A percentile compares a stretch with the other conserved stretches of the same genome.
These are phyloP conservation scores for Agrilus mali DNA, from an alignment of 2,888 invertebrate genomes.

Conservation along the genomic window DNA sequence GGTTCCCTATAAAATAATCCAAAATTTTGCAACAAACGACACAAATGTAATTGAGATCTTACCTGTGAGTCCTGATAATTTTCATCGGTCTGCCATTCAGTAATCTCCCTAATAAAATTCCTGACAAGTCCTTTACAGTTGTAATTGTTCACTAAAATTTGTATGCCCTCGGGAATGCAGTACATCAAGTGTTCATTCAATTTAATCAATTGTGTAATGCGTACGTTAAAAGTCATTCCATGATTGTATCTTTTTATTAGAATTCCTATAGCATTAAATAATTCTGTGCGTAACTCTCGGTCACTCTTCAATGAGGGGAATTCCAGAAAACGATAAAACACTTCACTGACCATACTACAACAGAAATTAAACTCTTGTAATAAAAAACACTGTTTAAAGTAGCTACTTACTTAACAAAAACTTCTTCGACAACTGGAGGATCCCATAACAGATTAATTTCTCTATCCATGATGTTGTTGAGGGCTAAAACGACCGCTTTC, in stretches of 20 bases:
- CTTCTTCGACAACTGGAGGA: constrained; percentile 65
- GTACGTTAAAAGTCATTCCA: constrained; percentile 62
- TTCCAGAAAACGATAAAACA: constrained; percentile 61
- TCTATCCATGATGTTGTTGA: constrained; percentile 49
- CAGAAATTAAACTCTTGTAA: constrained; percentile 10
- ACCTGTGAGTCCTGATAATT: constrained; percentile 34
- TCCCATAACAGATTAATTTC: constrained; percentile 50
- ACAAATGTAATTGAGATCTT: constrained; percentile 3
- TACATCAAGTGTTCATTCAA: constrained; percentile 58
- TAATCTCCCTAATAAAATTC: constrained; percentile 62
- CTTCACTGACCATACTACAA: constrained; percentile 54
- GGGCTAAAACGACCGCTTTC: constrained; percentile 36
- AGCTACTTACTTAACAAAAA: constrained; percentile 61
- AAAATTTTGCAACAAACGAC: background rate
- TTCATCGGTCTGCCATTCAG: constrained; percentile 51
- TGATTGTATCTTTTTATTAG: constrained; percentile 76
- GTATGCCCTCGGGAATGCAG: constrained; percentile 57
- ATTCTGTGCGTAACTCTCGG: constrained; percentile 51
- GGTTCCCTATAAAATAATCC: constrained; percentile 18
- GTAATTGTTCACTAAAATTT: constrained; percentile 53
- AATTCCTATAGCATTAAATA: constrained; percentile 68
- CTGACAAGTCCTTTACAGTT: constrained; percentile 56
- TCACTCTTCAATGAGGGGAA: constrained; percentile 46
- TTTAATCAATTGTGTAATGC: constrained; percentile 61
- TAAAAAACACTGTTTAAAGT: constrained; percentile 46